Percentiles rank a stretch among this genome's conserved stretches.
These are phyloP conservation scores for Dufourea novaeangliae DNA, from an alignment of 1,140 invertebrate genomes.

Conservation along the genomic window DNA sequence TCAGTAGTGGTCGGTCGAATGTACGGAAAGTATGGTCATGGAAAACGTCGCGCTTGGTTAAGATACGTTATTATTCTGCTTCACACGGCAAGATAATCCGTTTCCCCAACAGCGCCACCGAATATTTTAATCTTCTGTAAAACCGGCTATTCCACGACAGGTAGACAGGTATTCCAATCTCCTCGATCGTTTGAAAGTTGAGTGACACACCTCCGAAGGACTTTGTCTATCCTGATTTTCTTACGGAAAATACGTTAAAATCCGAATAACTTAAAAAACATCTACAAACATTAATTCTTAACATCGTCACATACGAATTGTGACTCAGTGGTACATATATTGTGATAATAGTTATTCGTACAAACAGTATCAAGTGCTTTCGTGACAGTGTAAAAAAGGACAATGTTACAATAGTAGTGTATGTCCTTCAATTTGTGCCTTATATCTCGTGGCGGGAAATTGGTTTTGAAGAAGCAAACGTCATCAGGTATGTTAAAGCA, in stretches of 20 bases:
- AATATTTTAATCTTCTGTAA: slow-evolving; percentile 36
- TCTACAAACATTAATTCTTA: not conserved
- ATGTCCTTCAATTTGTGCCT: not conserved
- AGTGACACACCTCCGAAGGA: slow-evolving; percentile 38
- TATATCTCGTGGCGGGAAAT: slow-evolving; percentile 36
- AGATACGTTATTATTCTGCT: not conserved
- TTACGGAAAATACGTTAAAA: not conserved
- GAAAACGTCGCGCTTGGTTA: slow-evolving; percentile 14
- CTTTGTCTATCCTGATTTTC: not conserved
- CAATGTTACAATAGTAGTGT: slow-evolving; percentile 39
- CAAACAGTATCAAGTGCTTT: not conserved
- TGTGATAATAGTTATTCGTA: slow-evolving; percentile 1
- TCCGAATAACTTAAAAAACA: not conserved
- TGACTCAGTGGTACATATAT: slow-evolving; percentile 24
- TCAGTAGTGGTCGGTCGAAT: slow-evolving; percentile 39
- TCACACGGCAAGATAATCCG: not conserved
- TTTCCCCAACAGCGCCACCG: slow-evolving; percentile 6
- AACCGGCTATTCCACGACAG: slow-evolving; percentile 40
- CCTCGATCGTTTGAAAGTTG: slow-evolving; percentile 21
- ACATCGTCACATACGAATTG: not conserved
- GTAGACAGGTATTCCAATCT: slow-evolving; percentile 34
- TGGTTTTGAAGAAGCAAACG: slow-evolving; percentile 18
- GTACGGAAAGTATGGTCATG: slow-evolving; percentile 8
- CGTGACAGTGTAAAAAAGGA: slow-evolving; percentile 16
- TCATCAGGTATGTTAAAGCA: slow-evolving; percentile 34